Percentiles rank a stretch among this genome's conserved stretches.
These are phyloP conservation scores for Lithobates pipiens DNA, from an alignment of 2,797 vertebrate species.

Conservation along the genomic window DNA sequence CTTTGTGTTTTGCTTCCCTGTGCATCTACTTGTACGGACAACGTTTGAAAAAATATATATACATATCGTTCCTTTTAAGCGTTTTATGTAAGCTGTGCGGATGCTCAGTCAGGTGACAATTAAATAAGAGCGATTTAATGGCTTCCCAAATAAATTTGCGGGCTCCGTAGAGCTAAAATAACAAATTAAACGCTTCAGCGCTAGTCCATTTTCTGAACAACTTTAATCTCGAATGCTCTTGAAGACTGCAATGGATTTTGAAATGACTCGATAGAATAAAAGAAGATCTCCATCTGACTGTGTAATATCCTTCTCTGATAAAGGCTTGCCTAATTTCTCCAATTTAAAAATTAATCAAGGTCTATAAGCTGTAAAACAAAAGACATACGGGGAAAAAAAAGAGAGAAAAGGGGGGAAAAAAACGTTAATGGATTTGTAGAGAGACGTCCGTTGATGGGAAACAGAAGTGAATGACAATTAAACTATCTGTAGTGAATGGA, in stretches of 20 bases:
- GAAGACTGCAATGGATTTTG: slow-evolving; percentile 55
- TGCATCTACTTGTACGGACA: slow-evolving; percentile 18
- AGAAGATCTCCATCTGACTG: slow-evolving; percentile 50
- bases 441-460: slow-evolving; percentile 30
- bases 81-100: slow-evolving; percentile 38
- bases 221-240: slow-evolving; percentile 58
- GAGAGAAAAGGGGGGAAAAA: background rate
- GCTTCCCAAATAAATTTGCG: slow-evolving; percentile 45
- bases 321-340: slow-evolving; percentile 43
- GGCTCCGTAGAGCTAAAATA: slow-evolving; percentile 64
- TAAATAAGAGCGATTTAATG: slow-evolving; percentile 59
- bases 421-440: slow-evolving; percentile 53
- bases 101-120: slow-evolving; percentile 43
- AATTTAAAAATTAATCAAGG: slow-evolving; percentile 57
- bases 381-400: background rate
- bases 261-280: slow-evolving; percentile 59
- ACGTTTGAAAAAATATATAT: slow-evolving; percentile 28
- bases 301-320: background rate
- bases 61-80: slow-evolving; percentile 26
- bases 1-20: slow-evolving; percentile 23
- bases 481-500: slow-evolving; percentile 38
- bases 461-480: slow-evolving; percentile 55
- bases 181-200: slow-evolving; percentile 64
- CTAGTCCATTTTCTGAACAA: slow-evolving; percentile 52
- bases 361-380: slow-evolving; percentile 31